Evolutionary conservation across 1,140 invertebrate genomes (phyloP).

Genomic region (Nilaparvata lugens): DNA sequence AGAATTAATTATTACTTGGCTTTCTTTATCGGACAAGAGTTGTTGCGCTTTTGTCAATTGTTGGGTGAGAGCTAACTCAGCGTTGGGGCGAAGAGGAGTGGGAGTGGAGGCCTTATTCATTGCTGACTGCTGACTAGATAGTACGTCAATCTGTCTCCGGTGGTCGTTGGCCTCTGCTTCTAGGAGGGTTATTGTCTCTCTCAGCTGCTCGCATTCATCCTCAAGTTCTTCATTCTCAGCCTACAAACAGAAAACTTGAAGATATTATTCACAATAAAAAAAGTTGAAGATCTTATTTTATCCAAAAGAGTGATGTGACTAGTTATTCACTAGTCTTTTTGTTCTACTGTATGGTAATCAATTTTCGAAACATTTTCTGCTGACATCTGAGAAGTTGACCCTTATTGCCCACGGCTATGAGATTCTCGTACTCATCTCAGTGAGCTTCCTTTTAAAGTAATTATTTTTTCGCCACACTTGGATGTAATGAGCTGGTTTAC

Average conservation of each 20-base stretch:
- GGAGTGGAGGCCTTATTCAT: no score
- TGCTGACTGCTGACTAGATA: neutral
- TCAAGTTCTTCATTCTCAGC: conserved; percentile 21
- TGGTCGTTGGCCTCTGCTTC: conserved; percentile 9
- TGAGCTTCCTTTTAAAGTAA: no score
- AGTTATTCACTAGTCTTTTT: no score
- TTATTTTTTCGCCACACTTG: no score
- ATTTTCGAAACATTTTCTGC: no score
- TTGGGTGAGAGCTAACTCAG: neutral
- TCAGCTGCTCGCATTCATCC: conserved; percentile 1
- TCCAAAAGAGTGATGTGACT: no score
- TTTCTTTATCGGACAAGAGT: neutral
- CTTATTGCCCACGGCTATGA: no score
- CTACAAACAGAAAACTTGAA: neutral
- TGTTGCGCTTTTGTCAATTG: conserved; percentile 5
- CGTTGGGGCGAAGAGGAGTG: neutral
- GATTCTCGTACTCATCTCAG: no score
- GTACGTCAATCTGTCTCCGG: neutral
- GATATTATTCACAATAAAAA: neutral
- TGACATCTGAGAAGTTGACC: no score
- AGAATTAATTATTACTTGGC: conserved; percentile 16
- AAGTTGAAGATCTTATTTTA: no score
- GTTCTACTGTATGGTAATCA: no score
- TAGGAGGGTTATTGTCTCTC: neutral
- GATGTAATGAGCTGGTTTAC: no score